Conservation (phyloP, 2,113 vertebrate genomes). For the Ammodytes marinus region DNA sequence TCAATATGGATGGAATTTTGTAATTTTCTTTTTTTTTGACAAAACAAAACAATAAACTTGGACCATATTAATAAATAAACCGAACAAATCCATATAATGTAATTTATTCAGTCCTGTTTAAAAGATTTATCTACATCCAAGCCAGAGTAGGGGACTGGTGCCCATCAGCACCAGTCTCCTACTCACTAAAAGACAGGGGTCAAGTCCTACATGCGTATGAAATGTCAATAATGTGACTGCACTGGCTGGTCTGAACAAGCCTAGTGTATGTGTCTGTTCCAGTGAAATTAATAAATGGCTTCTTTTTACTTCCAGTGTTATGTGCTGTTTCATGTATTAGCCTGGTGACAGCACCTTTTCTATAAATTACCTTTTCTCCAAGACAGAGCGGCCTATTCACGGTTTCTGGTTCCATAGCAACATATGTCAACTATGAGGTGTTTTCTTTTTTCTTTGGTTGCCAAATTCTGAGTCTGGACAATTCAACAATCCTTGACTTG, state of each 20-base stretch:
- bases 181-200: constrained; percentile 23
- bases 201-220: constrained; percentile 15
- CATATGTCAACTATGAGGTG: background rate
- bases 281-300: constrained; percentile 67
- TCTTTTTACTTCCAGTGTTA: constrained; percentile 37
- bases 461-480: background rate
- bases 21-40: constrained; percentile 32
- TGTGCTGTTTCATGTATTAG: constrained; percentile 39
- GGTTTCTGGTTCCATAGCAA: constrained; percentile 9
- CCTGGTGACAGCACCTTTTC: background rate
- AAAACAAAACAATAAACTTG: constrained; percentile 43
- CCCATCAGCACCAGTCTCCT: constrained; percentile 8
- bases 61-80: constrained; percentile 29
- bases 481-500: background rate
- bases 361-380: constrained; percentile 39
- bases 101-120: constrained; percentile 12
- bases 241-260: constrained; percentile 40
- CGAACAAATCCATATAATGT: background rate
- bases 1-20: constrained; percentile 34
- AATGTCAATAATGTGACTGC: constrained; percentile 33
- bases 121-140: background rate
- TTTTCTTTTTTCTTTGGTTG: background rate
- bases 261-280: constrained; percentile 27
- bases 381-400: background rate
- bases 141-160: constrained; percentile 3